These are phyloP conservation scores for Zeugodacus cucurbitae DNA, from an alignment of 1,140 invertebrate species.

Conservation along the genomic window DNA sequence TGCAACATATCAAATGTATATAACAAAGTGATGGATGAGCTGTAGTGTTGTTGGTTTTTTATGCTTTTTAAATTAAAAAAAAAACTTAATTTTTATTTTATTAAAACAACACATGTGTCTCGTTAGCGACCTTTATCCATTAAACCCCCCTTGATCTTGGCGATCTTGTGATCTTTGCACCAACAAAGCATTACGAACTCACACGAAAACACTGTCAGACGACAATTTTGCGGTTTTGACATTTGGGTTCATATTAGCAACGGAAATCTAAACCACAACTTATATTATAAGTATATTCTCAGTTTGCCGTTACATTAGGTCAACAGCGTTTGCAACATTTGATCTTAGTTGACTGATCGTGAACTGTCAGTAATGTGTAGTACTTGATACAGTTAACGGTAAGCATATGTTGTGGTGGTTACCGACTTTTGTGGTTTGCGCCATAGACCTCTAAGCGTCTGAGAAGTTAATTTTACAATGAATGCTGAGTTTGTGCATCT, in stretches of 20 bases:
- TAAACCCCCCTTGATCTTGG: neutral
- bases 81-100: no score
- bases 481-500: neutral
- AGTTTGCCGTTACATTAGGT: slow-evolving; percentile 3
- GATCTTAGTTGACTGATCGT: neutral
- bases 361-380: neutral
- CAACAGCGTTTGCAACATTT: neutral
- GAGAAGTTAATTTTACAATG: neutral
- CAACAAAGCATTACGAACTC: neutral
- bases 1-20: neutral
- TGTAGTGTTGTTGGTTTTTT: neutral
- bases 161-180: neutral
- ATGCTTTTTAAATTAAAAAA: neutral
- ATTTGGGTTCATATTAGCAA: neutral
- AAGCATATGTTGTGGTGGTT: neutral
- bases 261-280: neutral
- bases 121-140: neutral
- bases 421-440: neutral
- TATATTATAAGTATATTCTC: neutral
- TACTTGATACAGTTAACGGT: neutral
- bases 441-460: neutral
- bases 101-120: neutral
- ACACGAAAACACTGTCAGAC: neutral
- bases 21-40: neutral
- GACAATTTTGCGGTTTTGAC: neutral